Evolutionary conservation across 2,888 invertebrate species (phyloP).

Genomic region (Cephus sareptanus): DNA sequence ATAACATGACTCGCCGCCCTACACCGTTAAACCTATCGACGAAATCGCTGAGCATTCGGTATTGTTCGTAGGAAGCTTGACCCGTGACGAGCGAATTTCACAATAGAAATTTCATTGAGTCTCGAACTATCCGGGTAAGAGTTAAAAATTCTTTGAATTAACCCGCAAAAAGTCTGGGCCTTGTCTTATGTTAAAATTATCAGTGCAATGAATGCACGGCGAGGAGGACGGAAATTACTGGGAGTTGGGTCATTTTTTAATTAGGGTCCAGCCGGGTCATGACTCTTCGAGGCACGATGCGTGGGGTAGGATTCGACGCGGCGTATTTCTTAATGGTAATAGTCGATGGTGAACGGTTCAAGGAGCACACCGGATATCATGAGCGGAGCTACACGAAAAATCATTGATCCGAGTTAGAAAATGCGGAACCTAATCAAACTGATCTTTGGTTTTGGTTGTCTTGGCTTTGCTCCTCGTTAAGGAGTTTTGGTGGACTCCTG

Average conservation of each 20-base stretch:
- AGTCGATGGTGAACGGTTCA: neutral
- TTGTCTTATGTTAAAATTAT: neutral
- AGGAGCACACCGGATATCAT: neutral
- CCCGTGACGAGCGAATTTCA: neutral
- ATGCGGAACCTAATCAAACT: neutral
- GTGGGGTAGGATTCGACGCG: constrained; percentile 1
- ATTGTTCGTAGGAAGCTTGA: neutral
- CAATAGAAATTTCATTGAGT: neutral
- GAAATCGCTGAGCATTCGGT: neutral
- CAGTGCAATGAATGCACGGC: neutral
- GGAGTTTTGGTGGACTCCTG: neutral
- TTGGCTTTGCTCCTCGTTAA: neutral
- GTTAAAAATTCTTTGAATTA: neutral
- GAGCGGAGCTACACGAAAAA: neutral
- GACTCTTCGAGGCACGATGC: neutral
- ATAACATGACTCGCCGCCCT: neutral
- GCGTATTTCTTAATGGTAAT: neutral
- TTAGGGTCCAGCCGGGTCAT: neutral
- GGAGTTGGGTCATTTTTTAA: neutral
- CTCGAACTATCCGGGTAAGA: neutral
- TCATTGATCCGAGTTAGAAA: constrained; percentile 1
- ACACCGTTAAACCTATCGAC: neutral
- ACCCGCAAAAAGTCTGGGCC: neutral
- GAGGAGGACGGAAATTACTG: neutral
- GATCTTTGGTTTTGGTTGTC: neutral